Base-by-base conservation (phyloP, 2,797 vertebrate genomes). In the Semotilus atromaculatus region DNA sequence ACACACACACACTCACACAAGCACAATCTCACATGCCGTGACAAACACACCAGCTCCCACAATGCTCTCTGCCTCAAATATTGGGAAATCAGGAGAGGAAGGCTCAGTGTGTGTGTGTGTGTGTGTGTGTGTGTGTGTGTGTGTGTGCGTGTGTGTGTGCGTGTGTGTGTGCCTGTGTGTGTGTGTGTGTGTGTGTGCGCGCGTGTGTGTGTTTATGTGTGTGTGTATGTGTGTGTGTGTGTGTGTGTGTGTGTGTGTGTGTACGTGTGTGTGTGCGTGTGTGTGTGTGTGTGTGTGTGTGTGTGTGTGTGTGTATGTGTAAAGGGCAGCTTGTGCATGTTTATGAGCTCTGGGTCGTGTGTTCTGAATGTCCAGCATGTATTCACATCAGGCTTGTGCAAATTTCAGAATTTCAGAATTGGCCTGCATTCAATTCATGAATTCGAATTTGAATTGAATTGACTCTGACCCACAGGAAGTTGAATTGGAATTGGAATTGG, bases 231-330 rank as follows among this genome's bases (percentile, higher is more conserved):
- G 70, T 80, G 76, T 76, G 77, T 84, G 72, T 71, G 82, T 82
- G 83, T 82, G 66, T 82, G 55, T 82, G 71, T 55, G 51, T 48
- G 45, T 48, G 45, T 48, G 45, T 45, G 43, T 45, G 43, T 45
- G 43, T 13, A 13, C 14, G 45, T 48, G 45, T 48, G 45, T 48
- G 45, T 51, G 45, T 16, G 45, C 5, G 45, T 18, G 45, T 18
- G 45, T 48, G 45, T 14, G 51, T 7, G 51, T 21, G 51, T 19
- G 8, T n/a, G 70, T 80, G 76, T 76, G 77, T 84, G 72, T 71
- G 82, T 82, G 83, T 82, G 66, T 82, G 55, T 82, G 71, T 66
- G 72, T 76, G 82, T 76, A 23, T 73, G 26, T 58, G 34, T 40
- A 73, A 82, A 60, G 70, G 34, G 43, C 14, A 21, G 21, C 53